These are phyloP conservation scores for Carapus acus DNA, from an alignment of 2,797 vertebrate genomes.

Conservation along the genomic window DNA sequence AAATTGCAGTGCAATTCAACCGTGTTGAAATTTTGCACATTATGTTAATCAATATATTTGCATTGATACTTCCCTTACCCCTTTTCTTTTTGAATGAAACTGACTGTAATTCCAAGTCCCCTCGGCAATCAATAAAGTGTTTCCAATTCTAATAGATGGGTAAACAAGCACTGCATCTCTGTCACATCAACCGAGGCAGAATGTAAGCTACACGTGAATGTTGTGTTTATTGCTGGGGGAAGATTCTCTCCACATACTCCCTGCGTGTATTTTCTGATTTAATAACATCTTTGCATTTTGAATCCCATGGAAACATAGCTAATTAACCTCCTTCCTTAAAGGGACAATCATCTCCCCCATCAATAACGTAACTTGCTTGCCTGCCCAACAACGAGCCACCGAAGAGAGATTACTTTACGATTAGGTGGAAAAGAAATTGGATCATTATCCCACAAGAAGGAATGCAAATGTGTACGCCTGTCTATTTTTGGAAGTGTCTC, in stretches of 20 bases:
- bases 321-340: conserved; percentile 76
- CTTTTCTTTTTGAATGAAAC: no score
- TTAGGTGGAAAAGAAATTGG: conserved; percentile 49
- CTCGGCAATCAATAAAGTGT: no score
- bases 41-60: no score
- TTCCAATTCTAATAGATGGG: no score
- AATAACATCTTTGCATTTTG: conserved; percentile 65
- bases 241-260: conserved; percentile 44
- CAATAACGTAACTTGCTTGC: conserved; percentile 62
- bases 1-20: neutral
- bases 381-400: conserved; percentile 59
- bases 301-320: conserved; percentile 72
- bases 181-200: neutral
- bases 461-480: conserved; percentile 30
- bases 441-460: conserved; percentile 37
- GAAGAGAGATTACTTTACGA: conserved; percentile 57
- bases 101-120: no score
- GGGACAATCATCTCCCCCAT: conserved; percentile 64
- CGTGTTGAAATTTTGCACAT: no score
- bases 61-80: neutral
- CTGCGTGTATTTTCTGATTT: conserved; percentile 46
- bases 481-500: conserved; percentile 45
- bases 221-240: conserved; percentile 31
- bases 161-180: neutral
- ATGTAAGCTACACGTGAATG: conserved; percentile 3